These are phyloP conservation scores for Scaptomyza flava DNA, from an alignment of 2,888 invertebrate genomes.

Conservation along the genomic window DNA sequence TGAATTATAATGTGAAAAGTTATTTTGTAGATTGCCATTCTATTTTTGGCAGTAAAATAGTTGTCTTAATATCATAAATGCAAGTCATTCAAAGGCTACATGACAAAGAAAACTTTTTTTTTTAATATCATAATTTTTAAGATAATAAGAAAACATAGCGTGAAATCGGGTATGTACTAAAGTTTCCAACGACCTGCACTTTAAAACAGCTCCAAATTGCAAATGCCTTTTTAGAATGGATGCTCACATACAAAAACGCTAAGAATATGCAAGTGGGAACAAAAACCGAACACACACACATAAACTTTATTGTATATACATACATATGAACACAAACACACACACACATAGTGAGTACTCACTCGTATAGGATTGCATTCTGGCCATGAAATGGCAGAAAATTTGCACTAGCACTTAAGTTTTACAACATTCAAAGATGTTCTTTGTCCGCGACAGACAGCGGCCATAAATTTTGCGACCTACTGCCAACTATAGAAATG, in stretches of 20 bases:
- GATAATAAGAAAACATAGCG: too few species aligned
- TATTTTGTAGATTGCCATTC: too few species aligned
- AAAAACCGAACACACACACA: constrained; percentile 55
- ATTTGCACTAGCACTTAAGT: constrained; percentile 78
- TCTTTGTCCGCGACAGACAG: constrained; percentile 81
- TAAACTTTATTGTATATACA: constrained; percentile 8
- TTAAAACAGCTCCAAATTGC: constrained; percentile 55
- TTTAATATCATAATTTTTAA: too few species aligned
- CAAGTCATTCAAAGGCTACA: too few species aligned
- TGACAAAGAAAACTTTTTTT: too few species aligned
- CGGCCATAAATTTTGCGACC: constrained; percentile 81
- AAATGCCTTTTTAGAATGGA: constrained; percentile 64
- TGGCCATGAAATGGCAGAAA: constrained; percentile 76
- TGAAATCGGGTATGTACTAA: neutral
- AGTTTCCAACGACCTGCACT: constrained; percentile 22
- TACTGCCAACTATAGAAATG: constrained; percentile 70
- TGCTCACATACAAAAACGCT: constrained; percentile 38
- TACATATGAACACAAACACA: constrained; percentile 1
- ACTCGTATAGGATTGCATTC: constrained; percentile 59
- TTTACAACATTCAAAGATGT: constrained; percentile 82
- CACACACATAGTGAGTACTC: neutral
- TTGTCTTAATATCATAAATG: too few species aligned
- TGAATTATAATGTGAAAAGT: too few species aligned
- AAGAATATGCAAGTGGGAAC: constrained; percentile 63
- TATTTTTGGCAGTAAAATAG: too few species aligned